Evolutionary conservation across 1,140 invertebrate genomes (phyloP), one percentile per base, ranked within the genome.

Genomic region (Aleiodes sp.): DNA sequence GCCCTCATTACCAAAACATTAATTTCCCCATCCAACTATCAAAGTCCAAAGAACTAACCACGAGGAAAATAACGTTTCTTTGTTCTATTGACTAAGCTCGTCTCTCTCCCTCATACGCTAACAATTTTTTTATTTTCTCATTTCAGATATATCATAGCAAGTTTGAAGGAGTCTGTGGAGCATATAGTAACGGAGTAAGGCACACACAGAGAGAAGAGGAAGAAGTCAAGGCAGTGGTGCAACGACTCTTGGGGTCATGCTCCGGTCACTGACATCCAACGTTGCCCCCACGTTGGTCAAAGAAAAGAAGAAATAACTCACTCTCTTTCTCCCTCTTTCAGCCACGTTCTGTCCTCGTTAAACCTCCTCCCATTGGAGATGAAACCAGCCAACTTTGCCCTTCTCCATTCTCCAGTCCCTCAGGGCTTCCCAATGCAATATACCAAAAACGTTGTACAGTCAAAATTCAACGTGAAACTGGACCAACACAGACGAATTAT

Each of bases 231-330:
- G 46, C 37, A 73, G 39, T 70, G 78, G 78, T 80, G 78, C 79
- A 82, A 82, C 76, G 79, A 79, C 80, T 80, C 76, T 75, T 76
- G 70, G 78, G 81, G 80, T 82, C 78, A 82, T 77, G 79, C 79
- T 83, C 77, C 80, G 81, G 81, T 81, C 80, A 80, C 81, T 81
- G 81, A 81, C 81, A 79, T 80, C 21, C 65, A 19, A 16, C 29
- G 35, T 62, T 62, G 39, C 39, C 39, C 39, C 19, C 46, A 41
- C 46, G 46, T 12, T 52, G 46, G 46, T 52, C 46, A 52, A 52
- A 52, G 46, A 52, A 52, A 52, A 52, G 46, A 52, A 73, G 67
- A 70, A 67, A 76, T 78, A 72, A 75, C 70, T 73, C 70, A 70
- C 65, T 69, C 68, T 70, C 67, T n/a, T n/a, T n/a, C n/a, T n/a